These are phyloP conservation scores for Strigamia transsilvanica DNA, from an alignment of 2,888 invertebrate genomes.

Conservation along the genomic window DNA sequence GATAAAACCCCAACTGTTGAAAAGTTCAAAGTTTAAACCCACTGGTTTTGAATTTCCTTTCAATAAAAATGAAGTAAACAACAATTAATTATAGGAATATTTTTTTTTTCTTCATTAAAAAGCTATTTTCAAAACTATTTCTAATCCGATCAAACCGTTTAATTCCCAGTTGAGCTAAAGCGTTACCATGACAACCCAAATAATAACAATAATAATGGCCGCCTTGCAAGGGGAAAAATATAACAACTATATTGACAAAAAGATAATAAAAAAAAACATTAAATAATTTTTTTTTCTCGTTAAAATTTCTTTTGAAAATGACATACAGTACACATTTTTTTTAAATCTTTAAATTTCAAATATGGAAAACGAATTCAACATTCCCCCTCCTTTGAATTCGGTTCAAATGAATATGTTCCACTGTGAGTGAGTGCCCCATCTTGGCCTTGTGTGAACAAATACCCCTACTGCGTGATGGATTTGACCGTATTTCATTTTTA, in stretches of 20 bases:
- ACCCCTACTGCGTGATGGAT: conserved; percentile 1
- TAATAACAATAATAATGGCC: not conserved
- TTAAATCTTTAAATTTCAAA: no score
- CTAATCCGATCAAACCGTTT: not conserved
- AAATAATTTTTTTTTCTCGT: no score
- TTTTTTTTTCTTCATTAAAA: not conserved
- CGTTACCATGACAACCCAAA: not conserved
- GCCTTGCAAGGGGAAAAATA: not conserved
- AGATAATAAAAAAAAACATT: not conserved
- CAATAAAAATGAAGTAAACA: not conserved
- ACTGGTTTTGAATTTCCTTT: not conserved
- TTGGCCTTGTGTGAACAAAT: not conserved
- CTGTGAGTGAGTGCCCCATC: conserved; percentile 9
- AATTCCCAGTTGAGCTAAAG: not conserved
- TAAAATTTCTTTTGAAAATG: no score
- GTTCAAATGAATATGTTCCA: not conserved
- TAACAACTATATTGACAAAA: not conserved
- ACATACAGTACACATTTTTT: no score
- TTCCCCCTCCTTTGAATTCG: not conserved
- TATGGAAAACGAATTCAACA: not conserved
- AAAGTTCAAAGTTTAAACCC: conserved; percentile 20
- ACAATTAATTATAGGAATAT: not conserved
- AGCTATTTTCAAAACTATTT: not conserved
- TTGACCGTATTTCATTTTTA: conserved; percentile 10
- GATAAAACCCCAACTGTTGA: conserved; percentile 10